phyloP scores from a whole-genome alignment of 2,797 vertebrate genomes.

The Rhinoraja longicauda region DNA sequence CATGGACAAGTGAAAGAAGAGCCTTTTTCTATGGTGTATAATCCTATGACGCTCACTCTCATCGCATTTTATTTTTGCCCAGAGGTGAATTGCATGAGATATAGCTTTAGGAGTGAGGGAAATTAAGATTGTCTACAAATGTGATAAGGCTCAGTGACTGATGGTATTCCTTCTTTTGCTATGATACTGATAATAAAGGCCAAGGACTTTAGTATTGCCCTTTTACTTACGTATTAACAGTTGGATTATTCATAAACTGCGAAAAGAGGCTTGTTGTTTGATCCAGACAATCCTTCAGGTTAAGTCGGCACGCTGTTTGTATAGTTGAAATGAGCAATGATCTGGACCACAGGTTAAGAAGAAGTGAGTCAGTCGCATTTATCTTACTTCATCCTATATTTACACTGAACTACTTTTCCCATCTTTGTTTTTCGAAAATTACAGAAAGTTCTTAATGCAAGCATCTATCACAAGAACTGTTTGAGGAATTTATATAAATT shows the following conservation, averaged over 20 bases:
- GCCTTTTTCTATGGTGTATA: too few species aligned
- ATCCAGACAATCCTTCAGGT: constrained; percentile 60
- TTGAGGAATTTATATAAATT: too few species aligned
- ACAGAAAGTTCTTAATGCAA: neutral
- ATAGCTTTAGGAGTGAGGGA: neutral
- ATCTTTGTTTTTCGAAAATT: neutral
- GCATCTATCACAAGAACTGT: neutral
- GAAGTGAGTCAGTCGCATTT: neutral
- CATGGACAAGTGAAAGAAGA: too few species aligned
- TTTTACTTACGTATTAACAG: constrained; percentile 53
- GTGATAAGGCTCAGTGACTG: neutral
- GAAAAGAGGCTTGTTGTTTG: constrained; percentile 57
- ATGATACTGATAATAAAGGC: neutral
- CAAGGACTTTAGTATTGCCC: neutral
- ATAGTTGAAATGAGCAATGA: constrained; percentile 46
- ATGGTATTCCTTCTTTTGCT: neutral
- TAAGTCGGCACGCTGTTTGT: constrained; percentile 54
- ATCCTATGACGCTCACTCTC: too few species aligned
- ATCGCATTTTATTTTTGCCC: too few species aligned
- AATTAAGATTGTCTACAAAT: neutral
- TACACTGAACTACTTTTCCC: neutral
- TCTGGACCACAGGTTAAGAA: neutral
- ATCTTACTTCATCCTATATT: neutral
- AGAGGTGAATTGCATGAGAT: too few species aligned
- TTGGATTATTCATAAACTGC: constrained; percentile 54